phyloP scores from a whole-genome alignment of 2,113 vertebrate genomes.

The Dicaeum eximium region DNA sequence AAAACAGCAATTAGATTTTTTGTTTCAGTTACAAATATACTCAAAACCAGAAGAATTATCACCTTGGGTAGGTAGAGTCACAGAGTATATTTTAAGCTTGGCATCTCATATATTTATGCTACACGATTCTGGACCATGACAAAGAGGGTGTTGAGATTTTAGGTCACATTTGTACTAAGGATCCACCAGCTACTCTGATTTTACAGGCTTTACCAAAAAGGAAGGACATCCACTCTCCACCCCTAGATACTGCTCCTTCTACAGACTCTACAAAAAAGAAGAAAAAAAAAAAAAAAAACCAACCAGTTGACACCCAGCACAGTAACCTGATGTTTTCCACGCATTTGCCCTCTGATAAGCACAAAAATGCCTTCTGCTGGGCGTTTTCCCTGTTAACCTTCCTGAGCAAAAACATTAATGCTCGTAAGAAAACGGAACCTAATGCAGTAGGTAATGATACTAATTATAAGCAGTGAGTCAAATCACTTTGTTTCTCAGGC shows the following conservation, averaged over 20 bases:
- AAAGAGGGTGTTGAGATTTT: neutral
- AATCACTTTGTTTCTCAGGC: constrained; percentile 18
- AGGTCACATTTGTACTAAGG: neutral
- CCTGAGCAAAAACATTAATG: constrained; percentile 39
- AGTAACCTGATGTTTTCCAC: constrained; percentile 45
- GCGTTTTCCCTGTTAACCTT: constrained; percentile 59
- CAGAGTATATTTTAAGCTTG: neutral
- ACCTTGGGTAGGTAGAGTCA: neutral
- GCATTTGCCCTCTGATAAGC: constrained; percentile 32
- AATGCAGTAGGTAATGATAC: constrained; percentile 39
- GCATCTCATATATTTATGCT: neutral
- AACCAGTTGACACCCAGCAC: constrained; percentile 8
- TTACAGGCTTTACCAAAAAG: constrained; percentile 8
- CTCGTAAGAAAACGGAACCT: constrained; percentile 27
- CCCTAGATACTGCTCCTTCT: neutral
- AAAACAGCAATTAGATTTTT: neutral
- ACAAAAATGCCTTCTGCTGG: constrained; percentile 40
- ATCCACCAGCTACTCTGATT: neutral
- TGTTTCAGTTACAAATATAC: neutral
- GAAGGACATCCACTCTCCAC: constrained; percentile 53
- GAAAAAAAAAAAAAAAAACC: neutral
- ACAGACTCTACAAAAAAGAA: neutral
- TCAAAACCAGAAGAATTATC: neutral
- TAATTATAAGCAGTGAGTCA: constrained; percentile 58
- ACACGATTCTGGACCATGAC: accelerated